Conservation (phyloP, 2,888 invertebrate species). For the Mythimna albipuncta region DNA sequence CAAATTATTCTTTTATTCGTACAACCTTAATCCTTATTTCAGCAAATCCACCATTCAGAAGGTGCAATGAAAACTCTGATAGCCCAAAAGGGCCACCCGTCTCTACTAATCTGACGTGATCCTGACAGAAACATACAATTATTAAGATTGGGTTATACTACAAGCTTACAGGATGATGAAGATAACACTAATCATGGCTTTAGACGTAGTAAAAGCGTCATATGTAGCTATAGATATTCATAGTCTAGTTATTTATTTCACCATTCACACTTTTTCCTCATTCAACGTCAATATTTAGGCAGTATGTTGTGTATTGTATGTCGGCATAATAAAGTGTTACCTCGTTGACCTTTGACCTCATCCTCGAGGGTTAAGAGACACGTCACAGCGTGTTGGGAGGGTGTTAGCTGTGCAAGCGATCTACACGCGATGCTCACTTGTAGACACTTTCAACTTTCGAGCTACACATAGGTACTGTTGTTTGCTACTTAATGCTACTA, state of each 20-base stretch:
- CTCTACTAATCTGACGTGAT: constrained; percentile 6
- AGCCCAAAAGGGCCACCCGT: background rate
- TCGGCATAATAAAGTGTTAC: background rate
- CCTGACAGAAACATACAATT: background rate
- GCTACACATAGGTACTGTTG: background rate
- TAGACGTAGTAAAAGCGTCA: background rate
- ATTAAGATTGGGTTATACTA: background rate
- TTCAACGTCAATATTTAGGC: background rate
- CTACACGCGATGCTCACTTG: constrained; percentile 43
- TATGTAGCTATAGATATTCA: background rate
- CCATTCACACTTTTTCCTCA: background rate
- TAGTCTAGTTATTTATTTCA: background rate
- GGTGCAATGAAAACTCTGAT: background rate
- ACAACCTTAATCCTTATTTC: background rate
- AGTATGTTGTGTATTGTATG: background rate
- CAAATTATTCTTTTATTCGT: too few species aligned
- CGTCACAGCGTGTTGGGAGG: constrained; percentile 27
- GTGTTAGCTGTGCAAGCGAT: constrained; percentile 10
- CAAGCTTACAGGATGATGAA: background rate
- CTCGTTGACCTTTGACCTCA: constrained; percentile 42
- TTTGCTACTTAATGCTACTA: too few species aligned
- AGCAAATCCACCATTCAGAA: background rate
- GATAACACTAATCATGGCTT: background rate
- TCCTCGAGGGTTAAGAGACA: constrained; percentile 29
- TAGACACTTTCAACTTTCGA: background rate